phyloP scores from a whole-genome alignment of 2,888 invertebrate genomes.

The Agapostemon virescens region DNA sequence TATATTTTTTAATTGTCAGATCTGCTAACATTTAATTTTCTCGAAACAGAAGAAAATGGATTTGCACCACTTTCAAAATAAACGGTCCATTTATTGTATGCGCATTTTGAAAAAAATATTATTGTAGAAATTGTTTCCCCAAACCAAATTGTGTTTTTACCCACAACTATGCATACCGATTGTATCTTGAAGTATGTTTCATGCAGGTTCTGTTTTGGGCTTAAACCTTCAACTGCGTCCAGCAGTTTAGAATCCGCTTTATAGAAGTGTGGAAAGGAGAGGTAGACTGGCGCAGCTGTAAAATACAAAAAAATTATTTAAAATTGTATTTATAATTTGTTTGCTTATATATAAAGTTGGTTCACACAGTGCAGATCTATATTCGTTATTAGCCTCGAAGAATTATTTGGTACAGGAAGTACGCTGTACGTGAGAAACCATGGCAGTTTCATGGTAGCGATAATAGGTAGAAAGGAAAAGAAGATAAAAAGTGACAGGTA shows the following conservation, averaged over 20 bases:
- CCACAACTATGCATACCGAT: conserved; percentile 84
- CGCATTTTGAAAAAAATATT: neutral
- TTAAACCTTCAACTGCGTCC: conserved; percentile 87
- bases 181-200: conserved; percentile 92
- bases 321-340: neutral
- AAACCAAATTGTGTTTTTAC: neutral
- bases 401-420: neutral
- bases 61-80: too few relatives aligned
- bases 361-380: neutral
- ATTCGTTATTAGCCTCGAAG: neutral
- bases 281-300: conserved; percentile 91
- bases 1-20: too few relatives aligned
- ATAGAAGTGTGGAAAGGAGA: conserved; percentile 95
- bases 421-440: neutral
- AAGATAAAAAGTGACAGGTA: too few relatives aligned
- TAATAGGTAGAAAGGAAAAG: too few relatives aligned
- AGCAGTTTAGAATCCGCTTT: conserved; percentile 88
- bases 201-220: conserved; percentile 86
- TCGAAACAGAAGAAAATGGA: too few relatives aligned
- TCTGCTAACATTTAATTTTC: too few relatives aligned
- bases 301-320: neutral
- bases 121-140: neutral
- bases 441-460: too few relatives aligned
- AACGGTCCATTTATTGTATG: too few relatives aligned
- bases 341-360: neutral